phyloP scores from a whole-genome alignment of 2,888 invertebrate genomes.

The Pomacea canaliculata region DNA sequence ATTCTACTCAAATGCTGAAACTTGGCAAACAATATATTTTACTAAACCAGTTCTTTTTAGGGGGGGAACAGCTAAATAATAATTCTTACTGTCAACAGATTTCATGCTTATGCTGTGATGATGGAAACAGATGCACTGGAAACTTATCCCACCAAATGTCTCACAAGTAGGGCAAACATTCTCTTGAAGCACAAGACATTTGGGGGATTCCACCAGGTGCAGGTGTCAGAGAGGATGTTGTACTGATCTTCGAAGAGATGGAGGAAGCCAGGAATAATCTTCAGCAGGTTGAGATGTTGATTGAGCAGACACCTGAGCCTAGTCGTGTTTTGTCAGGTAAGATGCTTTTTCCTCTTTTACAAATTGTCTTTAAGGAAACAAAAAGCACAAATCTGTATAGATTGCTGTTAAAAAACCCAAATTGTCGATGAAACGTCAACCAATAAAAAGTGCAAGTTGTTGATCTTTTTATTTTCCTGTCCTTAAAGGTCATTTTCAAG shows the following conservation, averaged over 20 bases:
- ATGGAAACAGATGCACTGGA: conserved; percentile 69
- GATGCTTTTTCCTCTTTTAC: neutral
- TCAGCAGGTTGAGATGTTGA: conserved; percentile 58
- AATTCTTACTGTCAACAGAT: conserved; percentile 45
- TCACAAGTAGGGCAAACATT: conserved; percentile 60
- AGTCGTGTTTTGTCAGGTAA: conserved; percentile 31
- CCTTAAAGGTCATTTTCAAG: too few species aligned
- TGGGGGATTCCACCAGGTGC: conserved; percentile 68
- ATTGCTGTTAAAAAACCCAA: too few species aligned
- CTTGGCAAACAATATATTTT: neutral
- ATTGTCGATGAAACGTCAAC: too few species aligned
- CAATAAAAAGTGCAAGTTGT: too few species aligned
- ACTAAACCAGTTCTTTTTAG: neutral
- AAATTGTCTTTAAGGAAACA: too few species aligned
- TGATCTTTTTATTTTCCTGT: too few species aligned
- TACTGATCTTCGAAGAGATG: conserved; percentile 67
- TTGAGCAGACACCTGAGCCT: conserved; percentile 44
- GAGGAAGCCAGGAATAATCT: conserved; percentile 65
- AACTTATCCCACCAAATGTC: conserved; percentile 50
- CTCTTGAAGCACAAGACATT: conserved; percentile 63
- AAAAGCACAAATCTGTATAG: too few species aligned
- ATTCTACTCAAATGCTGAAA: neutral
- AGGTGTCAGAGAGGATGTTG: conserved; percentile 68
- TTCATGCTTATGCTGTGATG: conserved; percentile 68
- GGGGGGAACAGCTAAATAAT: too few species aligned